These are phyloP conservation scores for Rotaria magnacalcarata DNA, from an alignment of 2,888 invertebrate genomes.

Conservation along the genomic window DNA sequence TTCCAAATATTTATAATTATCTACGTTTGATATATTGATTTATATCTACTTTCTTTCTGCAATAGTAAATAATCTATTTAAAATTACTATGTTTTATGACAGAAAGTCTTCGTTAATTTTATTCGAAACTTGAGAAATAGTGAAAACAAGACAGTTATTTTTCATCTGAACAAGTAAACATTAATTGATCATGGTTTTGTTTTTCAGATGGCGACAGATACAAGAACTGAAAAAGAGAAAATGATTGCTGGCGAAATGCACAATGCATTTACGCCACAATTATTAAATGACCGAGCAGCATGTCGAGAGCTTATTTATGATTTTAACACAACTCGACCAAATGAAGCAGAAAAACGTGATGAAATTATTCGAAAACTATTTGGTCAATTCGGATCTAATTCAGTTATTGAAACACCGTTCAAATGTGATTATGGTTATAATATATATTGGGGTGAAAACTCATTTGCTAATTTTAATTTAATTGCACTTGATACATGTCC, in stretches of 20 bases:
- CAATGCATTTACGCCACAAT: conserved; percentile 15
- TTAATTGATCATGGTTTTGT: neutral
- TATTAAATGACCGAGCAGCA: conserved; percentile 15
- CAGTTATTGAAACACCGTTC: conserved; percentile 41
- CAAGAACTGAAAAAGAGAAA: conserved; percentile 37
- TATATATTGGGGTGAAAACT: conserved; percentile 35
- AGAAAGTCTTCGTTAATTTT: no score
- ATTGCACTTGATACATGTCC: conserved; percentile 37
- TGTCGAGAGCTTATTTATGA: conserved; percentile 24
- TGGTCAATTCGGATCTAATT: neutral
- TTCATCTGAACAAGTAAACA: no score
- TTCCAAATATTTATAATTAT: no score
- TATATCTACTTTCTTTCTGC: no score
- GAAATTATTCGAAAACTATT: conserved; percentile 38
- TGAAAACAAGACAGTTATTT: no score
- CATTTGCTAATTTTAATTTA: conserved; percentile 40
- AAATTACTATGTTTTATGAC: no score
- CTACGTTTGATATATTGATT: no score
- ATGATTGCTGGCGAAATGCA: conserved; percentile 39
- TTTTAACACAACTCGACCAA: conserved; percentile 36
- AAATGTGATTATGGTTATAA: conserved; percentile 44
- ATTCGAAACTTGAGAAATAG: no score
- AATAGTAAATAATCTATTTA: no score
- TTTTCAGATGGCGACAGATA: neutral
- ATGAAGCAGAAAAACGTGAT: neutral